These are phyloP conservation scores for Beroe forskalii DNA, from an alignment of 37 sponge, comb jelly and placozoan species.

Conservation along the genomic window DNA sequence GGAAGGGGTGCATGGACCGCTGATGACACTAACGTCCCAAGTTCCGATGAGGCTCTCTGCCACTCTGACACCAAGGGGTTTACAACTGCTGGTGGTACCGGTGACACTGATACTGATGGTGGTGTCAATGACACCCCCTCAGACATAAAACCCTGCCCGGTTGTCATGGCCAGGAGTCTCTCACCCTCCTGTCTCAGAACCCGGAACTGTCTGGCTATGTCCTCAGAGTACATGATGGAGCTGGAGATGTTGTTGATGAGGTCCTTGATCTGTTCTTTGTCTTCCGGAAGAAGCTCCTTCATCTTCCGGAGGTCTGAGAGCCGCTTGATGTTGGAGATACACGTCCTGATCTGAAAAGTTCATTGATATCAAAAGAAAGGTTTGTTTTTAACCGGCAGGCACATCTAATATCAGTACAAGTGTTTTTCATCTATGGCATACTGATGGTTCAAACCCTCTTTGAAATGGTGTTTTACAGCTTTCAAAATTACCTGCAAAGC, in stretches of 20 bases:
- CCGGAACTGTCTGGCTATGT: neutral
- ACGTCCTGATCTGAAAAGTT: constrained; percentile 28
- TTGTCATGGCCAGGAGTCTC: neutral
- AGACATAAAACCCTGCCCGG: too few relatives aligned
- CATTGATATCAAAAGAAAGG: neutral
- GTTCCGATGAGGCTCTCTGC: too few relatives aligned
- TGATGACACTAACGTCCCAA: too few relatives aligned
- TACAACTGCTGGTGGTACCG: too few relatives aligned
- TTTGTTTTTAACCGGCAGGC: neutral
- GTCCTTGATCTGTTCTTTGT: neutral
- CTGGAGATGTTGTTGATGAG: neutral
- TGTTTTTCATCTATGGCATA: too few relatives aligned
- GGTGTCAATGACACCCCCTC: too few relatives aligned
- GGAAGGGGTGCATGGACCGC: too few relatives aligned
- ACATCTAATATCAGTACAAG: too few relatives aligned
- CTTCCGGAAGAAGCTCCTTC: neutral
- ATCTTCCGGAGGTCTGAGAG: neutral
- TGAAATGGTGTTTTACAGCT: too few relatives aligned
- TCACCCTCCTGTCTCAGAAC: neutral
- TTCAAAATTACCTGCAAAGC: neutral
- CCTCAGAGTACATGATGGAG: neutral
- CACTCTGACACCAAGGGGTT: too few relatives aligned
- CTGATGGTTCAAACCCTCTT: too few relatives aligned
- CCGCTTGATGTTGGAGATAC: constrained; percentile 20
- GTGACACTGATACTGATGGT: too few relatives aligned